phyloP scores from a whole-genome alignment of 2,797 vertebrate genomes.

The Hydrophis major region DNA sequence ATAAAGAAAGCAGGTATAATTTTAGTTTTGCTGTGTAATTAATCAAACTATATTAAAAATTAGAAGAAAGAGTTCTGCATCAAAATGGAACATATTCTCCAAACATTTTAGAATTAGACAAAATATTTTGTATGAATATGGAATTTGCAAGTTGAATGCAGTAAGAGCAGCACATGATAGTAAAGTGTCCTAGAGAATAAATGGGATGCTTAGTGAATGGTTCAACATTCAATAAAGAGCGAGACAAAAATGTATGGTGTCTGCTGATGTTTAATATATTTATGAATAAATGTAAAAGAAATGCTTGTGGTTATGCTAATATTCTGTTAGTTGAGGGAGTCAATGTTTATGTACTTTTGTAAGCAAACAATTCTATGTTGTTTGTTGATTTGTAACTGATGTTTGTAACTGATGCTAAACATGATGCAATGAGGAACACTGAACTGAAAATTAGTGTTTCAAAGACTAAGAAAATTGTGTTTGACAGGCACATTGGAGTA shows the following conservation, averaged over 20 bases:
- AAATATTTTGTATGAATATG: neutral
- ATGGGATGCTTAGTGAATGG: neutral
- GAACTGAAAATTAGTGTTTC: neutral
- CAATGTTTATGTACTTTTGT: neutral
- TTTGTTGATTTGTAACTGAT: neutral
- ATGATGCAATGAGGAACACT: neutral
- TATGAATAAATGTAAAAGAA: neutral
- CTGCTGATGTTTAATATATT: neutral
- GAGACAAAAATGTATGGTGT: neutral
- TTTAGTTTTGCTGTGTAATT: neutral
- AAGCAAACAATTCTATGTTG: neutral
- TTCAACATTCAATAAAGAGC: neutral
- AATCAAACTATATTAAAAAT: neutral
- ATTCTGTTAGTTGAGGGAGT: neutral
- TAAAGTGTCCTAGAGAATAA: neutral
- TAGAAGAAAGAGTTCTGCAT: neutral
- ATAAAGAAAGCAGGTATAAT: neutral
- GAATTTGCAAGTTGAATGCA: neutral
- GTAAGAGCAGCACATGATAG: neutral
- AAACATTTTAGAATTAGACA: neutral
- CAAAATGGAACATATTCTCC: neutral
- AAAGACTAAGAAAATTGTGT: neutral
- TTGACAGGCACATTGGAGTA: neutral
- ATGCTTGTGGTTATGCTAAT: neutral
- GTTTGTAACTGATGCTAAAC: neutral